These are phyloP conservation scores for Troglohyphantes excavatus DNA, from an alignment of 2,888 invertebrate species.

Conservation along the genomic window DNA sequence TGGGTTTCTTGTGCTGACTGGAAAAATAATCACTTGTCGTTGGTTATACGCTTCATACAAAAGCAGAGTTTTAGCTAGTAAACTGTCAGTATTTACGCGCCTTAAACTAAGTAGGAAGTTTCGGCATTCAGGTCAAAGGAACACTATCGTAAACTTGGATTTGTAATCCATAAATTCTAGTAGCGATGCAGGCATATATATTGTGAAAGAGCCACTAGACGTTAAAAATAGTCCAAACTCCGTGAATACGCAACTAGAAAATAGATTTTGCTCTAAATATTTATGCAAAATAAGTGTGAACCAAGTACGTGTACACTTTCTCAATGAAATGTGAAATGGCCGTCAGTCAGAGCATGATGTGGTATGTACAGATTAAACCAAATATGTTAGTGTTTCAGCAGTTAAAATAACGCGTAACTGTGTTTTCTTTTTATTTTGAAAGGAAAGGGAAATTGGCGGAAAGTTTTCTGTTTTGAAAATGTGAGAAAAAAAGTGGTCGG, in stretches of 20 bases:
- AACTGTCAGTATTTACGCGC: slow-evolving; percentile 42
- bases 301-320: neutral
- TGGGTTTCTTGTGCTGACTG: neutral
- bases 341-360: neutral
- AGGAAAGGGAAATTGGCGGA: no score
- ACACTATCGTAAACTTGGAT: slow-evolving; percentile 33
- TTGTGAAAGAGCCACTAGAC: slow-evolving; percentile 12
- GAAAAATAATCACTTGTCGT: slow-evolving; percentile 10
- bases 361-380: no score
- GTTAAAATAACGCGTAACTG: no score
- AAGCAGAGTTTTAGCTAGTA: slow-evolving; percentile 21
- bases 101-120: slow-evolving; percentile 16
- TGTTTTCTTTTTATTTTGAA: no score
- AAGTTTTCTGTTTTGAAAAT: no score
- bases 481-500: no score
- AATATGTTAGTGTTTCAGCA: neutral
- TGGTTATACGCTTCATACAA: slow-evolving; percentile 6
- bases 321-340: slow-evolving; percentile 1
- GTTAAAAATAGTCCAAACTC: slow-evolving; percentile 34
- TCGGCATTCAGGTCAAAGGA: slow-evolving; percentile 44
- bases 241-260: slow-evolving; percentile 7
- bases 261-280: slow-evolving; percentile 12
- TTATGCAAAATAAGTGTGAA: slow-evolving; percentile 18
- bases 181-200: neutral
- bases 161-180: slow-evolving; percentile 33